Evolutionary conservation across 2,797 vertebrate genomes (phyloP).

Genomic region (Scolopax bukidnonensis): DNA sequence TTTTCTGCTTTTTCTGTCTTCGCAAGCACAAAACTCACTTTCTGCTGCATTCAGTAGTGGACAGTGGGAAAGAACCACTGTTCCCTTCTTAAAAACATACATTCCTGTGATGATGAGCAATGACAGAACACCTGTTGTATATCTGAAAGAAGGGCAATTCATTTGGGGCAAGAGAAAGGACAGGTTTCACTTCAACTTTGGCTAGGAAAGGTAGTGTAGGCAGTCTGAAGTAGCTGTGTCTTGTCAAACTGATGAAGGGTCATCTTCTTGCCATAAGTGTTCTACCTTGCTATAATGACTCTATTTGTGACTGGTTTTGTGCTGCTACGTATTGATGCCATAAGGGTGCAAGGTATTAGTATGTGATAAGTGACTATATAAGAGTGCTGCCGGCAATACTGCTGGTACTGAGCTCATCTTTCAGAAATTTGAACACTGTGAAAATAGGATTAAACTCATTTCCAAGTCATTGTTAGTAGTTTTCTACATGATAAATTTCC

Average conservation of each 20-base stretch:
- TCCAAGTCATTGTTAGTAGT: neutral
- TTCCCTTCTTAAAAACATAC: neutral
- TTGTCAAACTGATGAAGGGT: neutral
- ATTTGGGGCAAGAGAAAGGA: neutral
- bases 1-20: neutral
- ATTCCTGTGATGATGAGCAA: neutral
- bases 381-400: neutral
- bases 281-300: neutral
- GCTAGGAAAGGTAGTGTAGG: neutral
- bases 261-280: neutral
- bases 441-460: slow-evolving; percentile 1
- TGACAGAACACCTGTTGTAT: fast-evolving
- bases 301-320: neutral
- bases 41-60: neutral
- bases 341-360: neutral
- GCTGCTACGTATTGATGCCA: neutral
- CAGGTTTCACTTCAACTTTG: neutral
- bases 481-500: neutral
- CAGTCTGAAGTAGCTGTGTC: neutral
- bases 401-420: neutral
- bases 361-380: neutral
- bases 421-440: neutral
- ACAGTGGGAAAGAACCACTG: neutral
- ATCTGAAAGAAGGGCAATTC: neutral
- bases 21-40: neutral